Evolutionary conservation across 2,797 vertebrate species (phyloP).

Genomic region (Propithecus perrieri): DNA sequence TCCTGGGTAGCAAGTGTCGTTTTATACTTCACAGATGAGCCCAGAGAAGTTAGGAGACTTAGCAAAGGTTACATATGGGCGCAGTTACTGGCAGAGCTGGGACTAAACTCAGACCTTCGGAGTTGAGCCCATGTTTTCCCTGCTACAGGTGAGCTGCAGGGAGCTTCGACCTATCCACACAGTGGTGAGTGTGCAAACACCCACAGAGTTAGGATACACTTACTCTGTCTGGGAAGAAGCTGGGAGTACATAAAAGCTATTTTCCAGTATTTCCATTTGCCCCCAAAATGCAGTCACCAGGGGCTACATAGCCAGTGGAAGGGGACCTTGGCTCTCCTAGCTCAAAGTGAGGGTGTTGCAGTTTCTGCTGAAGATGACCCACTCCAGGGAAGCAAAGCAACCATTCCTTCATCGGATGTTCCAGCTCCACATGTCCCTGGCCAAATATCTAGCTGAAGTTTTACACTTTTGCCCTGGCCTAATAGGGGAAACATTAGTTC

Average conservation of each 20-base stretch:
- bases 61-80: not conserved
- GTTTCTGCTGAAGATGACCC: not conserved
- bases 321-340: not conserved
- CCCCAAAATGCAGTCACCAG: not conserved
- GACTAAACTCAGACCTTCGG: not conserved
- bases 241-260: not conserved
- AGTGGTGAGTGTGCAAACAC: not conserved
- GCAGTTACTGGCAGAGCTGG: not conserved
- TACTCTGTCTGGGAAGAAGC: not conserved
- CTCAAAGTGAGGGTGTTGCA: not conserved
- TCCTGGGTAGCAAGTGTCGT: not conserved
- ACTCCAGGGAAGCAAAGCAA: not conserved
- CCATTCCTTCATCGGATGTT: not conserved
- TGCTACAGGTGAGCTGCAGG: not conserved
- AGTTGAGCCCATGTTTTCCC: not conserved
- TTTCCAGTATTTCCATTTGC: not conserved
- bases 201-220: rapidly evolving
- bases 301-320: not conserved
- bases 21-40: not conserved
- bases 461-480: not conserved
- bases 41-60: not conserved
- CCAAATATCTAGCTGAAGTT: not conserved
- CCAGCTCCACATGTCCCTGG: not conserved
- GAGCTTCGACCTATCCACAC: not conserved
- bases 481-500: not conserved